Evolutionary conservation across 2,797 vertebrate species (phyloP).

Genomic region (Varecia variegata): DNA sequence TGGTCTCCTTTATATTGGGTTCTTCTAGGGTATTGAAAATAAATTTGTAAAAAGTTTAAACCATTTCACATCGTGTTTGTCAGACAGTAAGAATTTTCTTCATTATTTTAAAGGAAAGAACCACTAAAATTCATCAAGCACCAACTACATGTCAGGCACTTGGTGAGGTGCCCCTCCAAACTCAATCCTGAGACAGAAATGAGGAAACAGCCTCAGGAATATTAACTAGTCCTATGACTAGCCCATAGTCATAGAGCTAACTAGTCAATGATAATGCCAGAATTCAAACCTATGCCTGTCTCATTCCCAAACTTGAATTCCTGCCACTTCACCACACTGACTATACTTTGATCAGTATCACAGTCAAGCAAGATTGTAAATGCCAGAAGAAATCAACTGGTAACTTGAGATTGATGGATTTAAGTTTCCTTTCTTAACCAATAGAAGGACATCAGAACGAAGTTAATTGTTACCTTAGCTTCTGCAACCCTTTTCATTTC

Average conservation of each 20-base stretch:
- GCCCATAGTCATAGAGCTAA: neutral
- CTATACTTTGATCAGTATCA: neutral
- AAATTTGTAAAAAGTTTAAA: constrained; percentile 12
- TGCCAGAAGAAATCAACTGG: constrained; percentile 21
- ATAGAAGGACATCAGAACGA: neutral
- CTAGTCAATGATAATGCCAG: neutral
- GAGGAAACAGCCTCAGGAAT: neutral
- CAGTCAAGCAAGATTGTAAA: neutral
- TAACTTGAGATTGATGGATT: neutral
- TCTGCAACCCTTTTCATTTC: constrained; percentile 97
- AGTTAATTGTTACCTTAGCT: constrained; percentile 87
- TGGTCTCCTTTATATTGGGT: neutral
- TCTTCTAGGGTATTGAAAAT: constrained; percentile 1
- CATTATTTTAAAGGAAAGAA: constrained; percentile 29
- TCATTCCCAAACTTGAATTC: constrained; percentile 32
- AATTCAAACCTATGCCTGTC: neutral
- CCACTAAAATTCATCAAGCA: neutral
- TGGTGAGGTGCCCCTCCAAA: neutral
- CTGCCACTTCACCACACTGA: neutral
- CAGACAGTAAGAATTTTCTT: constrained; percentile 2
- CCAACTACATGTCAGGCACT: neutral
- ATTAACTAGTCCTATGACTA: neutral
- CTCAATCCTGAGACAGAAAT: neutral
- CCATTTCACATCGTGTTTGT: neutral
- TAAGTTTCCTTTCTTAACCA: constrained; percentile 21